These are phyloP conservation scores for Sturnus vulgaris DNA, from an alignment of 2,113 vertebrate species.

Conservation along the genomic window DNA sequence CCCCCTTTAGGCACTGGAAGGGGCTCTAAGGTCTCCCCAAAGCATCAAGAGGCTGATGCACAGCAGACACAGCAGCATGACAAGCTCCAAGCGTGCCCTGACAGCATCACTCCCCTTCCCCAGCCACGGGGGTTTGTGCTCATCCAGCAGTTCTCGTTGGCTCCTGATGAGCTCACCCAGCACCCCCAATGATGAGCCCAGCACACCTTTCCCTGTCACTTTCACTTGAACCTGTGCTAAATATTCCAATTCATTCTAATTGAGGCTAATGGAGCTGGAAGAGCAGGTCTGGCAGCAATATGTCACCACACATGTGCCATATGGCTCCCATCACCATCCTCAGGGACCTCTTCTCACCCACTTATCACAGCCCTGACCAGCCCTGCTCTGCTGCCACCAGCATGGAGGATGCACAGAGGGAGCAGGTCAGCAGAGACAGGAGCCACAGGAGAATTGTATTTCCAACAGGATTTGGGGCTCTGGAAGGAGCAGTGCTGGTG, in stretches of 20 bases:
- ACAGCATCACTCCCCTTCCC: not conserved
- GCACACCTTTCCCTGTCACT: not conserved
- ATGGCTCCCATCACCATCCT: not conserved
- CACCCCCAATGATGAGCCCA: not conserved
- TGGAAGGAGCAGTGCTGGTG: not conserved
- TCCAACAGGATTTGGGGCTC: not conserved
- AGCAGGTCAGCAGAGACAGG: not conserved
- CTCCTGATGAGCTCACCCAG: not conserved
- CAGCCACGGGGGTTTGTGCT: not conserved
- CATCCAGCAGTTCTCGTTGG: not conserved
- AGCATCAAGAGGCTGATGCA: not conserved
- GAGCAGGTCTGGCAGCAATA: slow-evolving; percentile 9
- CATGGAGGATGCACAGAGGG: not conserved
- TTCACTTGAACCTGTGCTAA: not conserved
- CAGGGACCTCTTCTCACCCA: not conserved
- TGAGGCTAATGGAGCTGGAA: slow-evolving; percentile 36
- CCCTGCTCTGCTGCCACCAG: not conserved
- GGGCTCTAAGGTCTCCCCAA: not conserved
- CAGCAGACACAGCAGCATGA: not conserved
- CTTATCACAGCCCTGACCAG: not conserved
- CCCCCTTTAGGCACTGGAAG: not conserved
- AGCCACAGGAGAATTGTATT: not conserved
- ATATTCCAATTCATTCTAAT: not conserved
- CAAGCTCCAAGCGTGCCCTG: not conserved
- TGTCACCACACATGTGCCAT: not conserved